Evolutionary conservation across 2,113 vertebrate species (phyloP), one percentile per base, ranked within the genome.

Genomic region (Vanacampus margaritifer): DNA sequence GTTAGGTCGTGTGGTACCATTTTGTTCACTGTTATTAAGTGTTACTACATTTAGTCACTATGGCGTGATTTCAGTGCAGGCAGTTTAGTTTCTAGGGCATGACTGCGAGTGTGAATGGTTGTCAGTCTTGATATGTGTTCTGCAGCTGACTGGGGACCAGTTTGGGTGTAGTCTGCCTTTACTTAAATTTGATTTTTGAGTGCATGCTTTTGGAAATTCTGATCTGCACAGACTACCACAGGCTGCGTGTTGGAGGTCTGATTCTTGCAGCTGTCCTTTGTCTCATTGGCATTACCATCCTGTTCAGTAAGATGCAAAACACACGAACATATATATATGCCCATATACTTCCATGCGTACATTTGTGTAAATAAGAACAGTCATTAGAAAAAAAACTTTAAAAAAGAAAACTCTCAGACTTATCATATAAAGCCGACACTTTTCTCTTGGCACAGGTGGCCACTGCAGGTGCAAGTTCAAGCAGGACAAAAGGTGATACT

Each of bases 401-500:
- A 50, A 53, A 53, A 4, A 54, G 26, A 26, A 13, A 6, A 26
- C 53, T 66, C 48, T 10, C 43, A 17, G 26, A 56, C 7, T 9
- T n/a, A 19, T 28, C 39, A 39, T n/a, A 3, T 39, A 60, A 17
- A 59, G 23, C 16, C n/a, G 35, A 3, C 17, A 0, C 3, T 67
- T 56, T 26, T 78, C 45, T 79, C 28, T 54, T 43, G 5, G 67
- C 82, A 13, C 79, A 96, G 95, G 95, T 85, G 92, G 93, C 39
- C 94, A 93, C 82, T 96, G 95, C 88, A 91, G 94, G 74, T 96
- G 95, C 89, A 95, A 93, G 79, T 94, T 94, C 78, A 89, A 90
- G 64, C 92, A 92, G 86, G 81, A 92, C 84, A 91, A 89, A 83
- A 92, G 94, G 95, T 94, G 83, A 84, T 1, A 1, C 21, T 69